These are phyloP conservation scores for Dichetophora obliterata DNA, from an alignment of 2,888 invertebrate genomes.

Conservation along the genomic window DNA sequence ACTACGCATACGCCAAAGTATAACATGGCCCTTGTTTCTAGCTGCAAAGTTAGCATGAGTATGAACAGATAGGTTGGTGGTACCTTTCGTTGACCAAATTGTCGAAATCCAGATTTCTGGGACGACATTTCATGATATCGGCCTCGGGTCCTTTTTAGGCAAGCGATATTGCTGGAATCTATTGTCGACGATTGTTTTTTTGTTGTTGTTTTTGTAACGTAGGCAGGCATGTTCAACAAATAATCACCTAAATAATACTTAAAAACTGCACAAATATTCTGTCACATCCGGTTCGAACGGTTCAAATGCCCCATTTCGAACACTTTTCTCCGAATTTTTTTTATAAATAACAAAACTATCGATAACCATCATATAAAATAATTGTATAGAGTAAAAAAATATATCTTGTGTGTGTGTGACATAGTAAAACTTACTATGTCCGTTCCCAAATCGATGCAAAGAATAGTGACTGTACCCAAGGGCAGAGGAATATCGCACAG, in stretches of 20 bases:
- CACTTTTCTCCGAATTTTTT: background rate
- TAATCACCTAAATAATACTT: constrained; percentile 22
- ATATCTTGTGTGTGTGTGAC: background rate
- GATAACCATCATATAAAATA: background rate
- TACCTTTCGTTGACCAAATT: constrained; percentile 99
- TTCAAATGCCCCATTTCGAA: background rate
- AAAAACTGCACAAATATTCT: background rate
- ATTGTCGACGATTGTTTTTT: constrained; percentile 15
- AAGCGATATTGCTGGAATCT: constrained; percentile 98
- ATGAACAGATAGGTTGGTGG: background rate
- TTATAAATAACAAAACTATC: background rate
- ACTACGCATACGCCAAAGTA: background rate
- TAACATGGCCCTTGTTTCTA: constrained; percentile 1
- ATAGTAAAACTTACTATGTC: constrained; percentile 97
- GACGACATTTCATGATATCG: constrained; percentile 98
- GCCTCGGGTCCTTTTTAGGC: constrained; percentile 98
- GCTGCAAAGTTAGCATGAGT: background rate
- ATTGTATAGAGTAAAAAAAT: constrained; percentile 19
- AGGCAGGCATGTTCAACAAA: constrained; percentile 7
- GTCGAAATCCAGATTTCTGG: constrained; percentile 95
- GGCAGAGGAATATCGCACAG: constrained; percentile 94
- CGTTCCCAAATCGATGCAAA: constrained; percentile 99
- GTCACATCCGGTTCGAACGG: too few species aligned
- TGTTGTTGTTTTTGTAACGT: constrained; percentile 25
- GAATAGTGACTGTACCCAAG: constrained; percentile 96